Evolutionary conservation across 37 sponge, comb jelly and placozoan genomes (phyloP).

Genomic region (Beroe forskalii): DNA sequence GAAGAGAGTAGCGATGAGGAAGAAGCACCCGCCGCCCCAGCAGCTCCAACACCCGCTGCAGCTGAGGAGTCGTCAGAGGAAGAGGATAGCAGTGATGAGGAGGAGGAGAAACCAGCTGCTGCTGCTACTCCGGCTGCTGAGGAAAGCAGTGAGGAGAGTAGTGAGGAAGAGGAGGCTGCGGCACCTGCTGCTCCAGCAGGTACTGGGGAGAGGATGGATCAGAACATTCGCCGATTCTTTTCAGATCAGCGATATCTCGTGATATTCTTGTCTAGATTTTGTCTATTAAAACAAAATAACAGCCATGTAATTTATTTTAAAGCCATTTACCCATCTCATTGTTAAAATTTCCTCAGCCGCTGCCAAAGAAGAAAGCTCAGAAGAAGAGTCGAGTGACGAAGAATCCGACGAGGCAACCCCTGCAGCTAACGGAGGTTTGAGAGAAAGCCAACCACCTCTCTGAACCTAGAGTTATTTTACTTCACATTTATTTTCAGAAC

Average conservation of each 20-base stretch:
- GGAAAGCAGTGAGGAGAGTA: slow-evolving; percentile 48
- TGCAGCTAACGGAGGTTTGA: too few relatives aligned
- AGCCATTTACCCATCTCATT: too few relatives aligned
- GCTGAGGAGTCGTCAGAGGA: slow-evolving; percentile 15
- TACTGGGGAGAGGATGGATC: background rate
- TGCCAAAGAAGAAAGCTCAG: too few relatives aligned
- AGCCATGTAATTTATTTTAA: too few relatives aligned
- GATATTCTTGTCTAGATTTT: too few relatives aligned
- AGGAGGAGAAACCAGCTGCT: slow-evolving; percentile 26
- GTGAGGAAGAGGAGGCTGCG: slow-evolving; percentile 61
- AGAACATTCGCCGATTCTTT: too few relatives aligned
- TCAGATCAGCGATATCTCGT: too few relatives aligned
- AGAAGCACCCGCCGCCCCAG: background rate
- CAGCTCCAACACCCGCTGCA: background rate
- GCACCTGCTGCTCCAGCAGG: slow-evolving; percentile 17
- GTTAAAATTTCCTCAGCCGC: too few relatives aligned
- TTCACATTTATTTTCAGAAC: too few relatives aligned
- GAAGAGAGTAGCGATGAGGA: slow-evolving; percentile 36
- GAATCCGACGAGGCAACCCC: slow-evolving; percentile 29
- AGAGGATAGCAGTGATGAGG: slow-evolving; percentile 64
- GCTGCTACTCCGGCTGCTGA: background rate
- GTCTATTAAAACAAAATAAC: too few relatives aligned
- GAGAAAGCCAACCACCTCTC: too few relatives aligned
- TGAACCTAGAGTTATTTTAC: too few relatives aligned
- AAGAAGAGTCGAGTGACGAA: slow-evolving; percentile 34